Evolutionary conservation across 2,113 vertebrate species (phyloP).

Genomic region (Erinaceus europaeus): DNA sequence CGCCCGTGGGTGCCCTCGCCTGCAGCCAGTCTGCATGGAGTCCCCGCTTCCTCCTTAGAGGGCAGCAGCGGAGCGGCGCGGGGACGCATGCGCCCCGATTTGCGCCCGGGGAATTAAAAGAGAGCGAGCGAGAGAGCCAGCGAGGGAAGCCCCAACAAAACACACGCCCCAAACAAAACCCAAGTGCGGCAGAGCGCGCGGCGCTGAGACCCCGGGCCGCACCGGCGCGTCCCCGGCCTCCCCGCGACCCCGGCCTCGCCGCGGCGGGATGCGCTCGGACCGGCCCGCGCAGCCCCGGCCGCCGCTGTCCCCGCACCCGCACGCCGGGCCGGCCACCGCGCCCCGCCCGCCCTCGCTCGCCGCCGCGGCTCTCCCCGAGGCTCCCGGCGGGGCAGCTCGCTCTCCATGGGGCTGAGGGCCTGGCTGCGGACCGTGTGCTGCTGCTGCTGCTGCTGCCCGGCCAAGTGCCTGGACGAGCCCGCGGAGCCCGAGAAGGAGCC

Average conservation of each 20-base stretch:
- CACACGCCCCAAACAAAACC: constrained; percentile 13
- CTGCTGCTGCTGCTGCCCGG: constrained; percentile 69
- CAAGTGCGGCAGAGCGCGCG: neutral
- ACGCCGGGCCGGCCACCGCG: neutral
- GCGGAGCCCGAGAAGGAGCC: constrained; percentile 75
- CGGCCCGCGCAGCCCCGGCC: too few species aligned
- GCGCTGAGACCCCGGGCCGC: neutral
- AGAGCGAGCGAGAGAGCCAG: too few species aligned
- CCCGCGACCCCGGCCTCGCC: too few species aligned
- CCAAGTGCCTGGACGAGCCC: constrained; percentile 54
- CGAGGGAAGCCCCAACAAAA: neutral
- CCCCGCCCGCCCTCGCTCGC: neutral
- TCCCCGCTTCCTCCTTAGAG: constrained; percentile 55
- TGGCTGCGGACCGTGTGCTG: constrained; percentile 73
- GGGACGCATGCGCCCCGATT: constrained; percentile 67
- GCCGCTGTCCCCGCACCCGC: too few species aligned
- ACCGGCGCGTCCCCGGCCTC: neutral
- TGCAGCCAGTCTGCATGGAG: neutral
- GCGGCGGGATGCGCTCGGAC: too few species aligned
- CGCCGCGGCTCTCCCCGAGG: neutral
- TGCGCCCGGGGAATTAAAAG: constrained; percentile 61
- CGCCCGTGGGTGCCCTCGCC: neutral
- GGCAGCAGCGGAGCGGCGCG: constrained; percentile 55
- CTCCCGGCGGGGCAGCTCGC: neutral
- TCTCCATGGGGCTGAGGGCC: constrained; percentile 74